A percentile compares a stretch with the other conserved stretches of the same genome.
These are phyloP conservation scores for Alauda arvensis DNA, from an alignment of 2,797 vertebrate genomes.

Conservation along the genomic window DNA sequence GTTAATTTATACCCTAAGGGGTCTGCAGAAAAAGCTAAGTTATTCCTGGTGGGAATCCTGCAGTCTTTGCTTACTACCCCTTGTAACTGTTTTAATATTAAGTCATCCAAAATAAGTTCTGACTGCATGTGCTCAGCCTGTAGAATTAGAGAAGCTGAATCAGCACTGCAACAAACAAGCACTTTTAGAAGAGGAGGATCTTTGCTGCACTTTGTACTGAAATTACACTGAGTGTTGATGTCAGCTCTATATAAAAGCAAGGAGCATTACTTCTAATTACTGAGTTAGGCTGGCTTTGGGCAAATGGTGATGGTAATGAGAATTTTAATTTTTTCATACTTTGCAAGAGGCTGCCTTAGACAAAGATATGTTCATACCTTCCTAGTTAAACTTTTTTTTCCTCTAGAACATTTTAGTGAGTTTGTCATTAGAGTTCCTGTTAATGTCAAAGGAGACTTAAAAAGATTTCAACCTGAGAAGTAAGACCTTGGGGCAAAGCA, in stretches of 20 bases:
- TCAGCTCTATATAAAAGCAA: neutral
- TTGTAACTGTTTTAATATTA: neutral
- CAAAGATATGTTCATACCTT: neutral
- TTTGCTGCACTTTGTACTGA: neutral
- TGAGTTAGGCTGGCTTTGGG: neutral
- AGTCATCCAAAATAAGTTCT: neutral
- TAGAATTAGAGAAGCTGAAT: slow-evolving; percentile 12
- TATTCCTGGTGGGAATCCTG: neutral
- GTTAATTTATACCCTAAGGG: neutral
- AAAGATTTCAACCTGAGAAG: neutral
- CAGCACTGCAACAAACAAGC: neutral
- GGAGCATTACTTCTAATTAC: neutral
- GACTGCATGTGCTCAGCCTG: neutral
- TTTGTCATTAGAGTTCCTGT: neutral
- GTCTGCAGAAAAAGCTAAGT: neutral
- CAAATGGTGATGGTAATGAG: neutral
- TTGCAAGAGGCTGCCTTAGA: neutral
- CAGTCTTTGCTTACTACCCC: neutral
- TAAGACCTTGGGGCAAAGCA: neutral
- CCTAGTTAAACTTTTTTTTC: neutral
- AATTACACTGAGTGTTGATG: neutral
- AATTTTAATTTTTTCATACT: neutral
- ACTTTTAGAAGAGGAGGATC: slow-evolving; percentile 16
- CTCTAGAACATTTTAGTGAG: neutral
- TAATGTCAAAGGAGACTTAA: neutral